Evolutionary conservation across 2,113 vertebrate species (phyloP), one percentile per base, ranked within the genome.

Genomic region (pig (Sus scrofa)): DNA sequence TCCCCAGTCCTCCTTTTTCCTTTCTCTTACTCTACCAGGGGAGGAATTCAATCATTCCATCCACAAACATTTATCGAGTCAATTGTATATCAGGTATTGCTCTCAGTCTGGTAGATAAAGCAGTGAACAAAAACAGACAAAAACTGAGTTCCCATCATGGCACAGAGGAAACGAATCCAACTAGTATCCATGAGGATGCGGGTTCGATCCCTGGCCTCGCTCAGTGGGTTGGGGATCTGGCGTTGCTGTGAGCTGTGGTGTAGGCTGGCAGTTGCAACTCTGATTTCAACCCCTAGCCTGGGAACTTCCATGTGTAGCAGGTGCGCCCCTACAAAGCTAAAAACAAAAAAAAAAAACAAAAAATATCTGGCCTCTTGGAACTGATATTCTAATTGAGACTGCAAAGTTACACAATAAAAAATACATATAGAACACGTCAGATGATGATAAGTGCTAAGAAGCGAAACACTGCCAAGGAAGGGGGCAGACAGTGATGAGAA

Each of bases 11-110:
- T 97, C 20, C 30, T 79, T 89, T 83, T 27, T 91, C 16, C 19
- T 67, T 95, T 39, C 34, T 86, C 63, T 74, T 82, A 60, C 65
- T 93, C 56, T 20, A 75, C 27, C 79, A 82, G 16, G 22, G 71
- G 22, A 92, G 44, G 32, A 83, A 95, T 89, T 78, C 7, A 92
- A 65, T 87, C 54, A 95, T 73, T 82, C 7, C 60, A 85, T 75
- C 78, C 82, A 70, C 20, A 94, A 92, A 81, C 24, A 89, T 92
- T 96, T 94, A 70, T 44, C 92, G 74, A 95, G 65, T 10, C 44
- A 84, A 22, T 63, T 92, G 16, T 88, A 32, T 91, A 67, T 22
- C 63, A 89, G n/a, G 11, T n/a, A 86, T 9, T 88, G 7, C 89
- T 90, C 14, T 91, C 84, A 70, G 27, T 73, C 50, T 89, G 2